A percentile compares a stretch with the other conserved stretches of the same genome.
These are phyloP conservation scores for Crepidodera aurea DNA, from an alignment of 2,888 invertebrate genomes.

Conservation along the genomic window DNA sequence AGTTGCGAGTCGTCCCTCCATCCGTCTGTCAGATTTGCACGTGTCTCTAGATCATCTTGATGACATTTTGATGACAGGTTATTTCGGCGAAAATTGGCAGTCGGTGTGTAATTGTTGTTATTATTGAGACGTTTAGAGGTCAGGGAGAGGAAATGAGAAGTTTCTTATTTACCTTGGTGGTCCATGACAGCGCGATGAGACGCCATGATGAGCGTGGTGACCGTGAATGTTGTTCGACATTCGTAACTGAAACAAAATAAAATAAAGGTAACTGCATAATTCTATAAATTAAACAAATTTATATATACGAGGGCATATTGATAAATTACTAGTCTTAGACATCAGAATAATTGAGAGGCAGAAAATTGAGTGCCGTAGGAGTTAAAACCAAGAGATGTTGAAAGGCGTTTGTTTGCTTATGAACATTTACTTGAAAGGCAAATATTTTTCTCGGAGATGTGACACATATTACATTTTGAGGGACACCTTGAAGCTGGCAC, in stretches of 20 bases:
- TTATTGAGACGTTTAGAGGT: conserved; percentile 30
- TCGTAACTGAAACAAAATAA: conserved; percentile 66
- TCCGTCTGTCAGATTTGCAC: conserved; percentile 38
- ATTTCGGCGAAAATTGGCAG: conserved; percentile 24
- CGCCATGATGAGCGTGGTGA: conserved; percentile 58
- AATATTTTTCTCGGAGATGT: no score
- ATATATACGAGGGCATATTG: no score
- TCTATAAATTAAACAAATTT: no score
- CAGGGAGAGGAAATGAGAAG: conserved; percentile 22
- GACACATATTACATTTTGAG: no score
- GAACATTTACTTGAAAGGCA: no score
- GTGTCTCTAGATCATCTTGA: conserved; percentile 38
- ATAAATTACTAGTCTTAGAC: no score
- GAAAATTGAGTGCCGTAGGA: no score
- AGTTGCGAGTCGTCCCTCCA: conserved; percentile 32
- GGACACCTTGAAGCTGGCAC: no score
- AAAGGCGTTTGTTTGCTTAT: no score
- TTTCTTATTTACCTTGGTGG: conserved; percentile 55
- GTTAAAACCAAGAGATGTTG: no score
- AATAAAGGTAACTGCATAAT: no score
- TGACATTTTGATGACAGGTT: conserved; percentile 42
- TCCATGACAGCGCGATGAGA: conserved; percentile 59
- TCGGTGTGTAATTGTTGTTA: conserved; percentile 26
- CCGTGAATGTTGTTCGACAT: conserved; percentile 67
- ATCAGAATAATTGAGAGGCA: no score